Base-by-base conservation (phyloP, 2,113 vertebrate species). In the Malurus cyaneus region DNA sequence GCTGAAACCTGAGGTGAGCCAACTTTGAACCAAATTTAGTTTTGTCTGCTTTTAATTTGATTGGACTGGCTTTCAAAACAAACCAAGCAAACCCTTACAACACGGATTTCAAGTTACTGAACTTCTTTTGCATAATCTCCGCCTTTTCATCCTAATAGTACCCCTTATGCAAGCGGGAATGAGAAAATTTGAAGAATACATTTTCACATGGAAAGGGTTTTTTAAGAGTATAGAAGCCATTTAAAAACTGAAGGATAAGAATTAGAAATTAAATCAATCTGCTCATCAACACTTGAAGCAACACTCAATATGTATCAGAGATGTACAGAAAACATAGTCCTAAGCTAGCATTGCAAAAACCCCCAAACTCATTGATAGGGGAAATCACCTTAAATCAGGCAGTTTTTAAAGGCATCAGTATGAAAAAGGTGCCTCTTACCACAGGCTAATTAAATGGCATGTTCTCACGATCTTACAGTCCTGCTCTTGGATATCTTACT, bases 1-100 rank as follows among this genome's bases (percentile, higher is more conserved):
- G 87, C 92, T 94, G 85, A 93, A 95, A 94, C 47, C 85, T 85
- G 93, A 95, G 90, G 95, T 96, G 88, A 96, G 94, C 89, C 93
- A 96, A 89, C 89, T 97, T 88, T 86, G 92, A 96, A 94, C 72
- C 94, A 93, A 96, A 96, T 96, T 96, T 95, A 97, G 93, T 96
- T 96, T 96, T 93, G 90, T 92, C 88, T 83, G 92, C 93, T 90
- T 96, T 94, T 94, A 96, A 96, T 96, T 93, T 97, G 93, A 96
- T 94, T 95, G 95, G 89, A 94, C 85, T 93, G 64, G 44, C 82
- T 93, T 96, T 81, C 82, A 95, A 96, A 96, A 91, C 80, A 96
- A 96, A 87, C 87, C 42, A 57, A 50, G 81, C 53, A 93, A 95
- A 86, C n/a, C 47, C 86, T 94, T 49, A 77, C 82, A 88, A 94